phyloP scores from a whole-genome alignment of 2,113 vertebrate species.

The Carassius auratus region DNA sequence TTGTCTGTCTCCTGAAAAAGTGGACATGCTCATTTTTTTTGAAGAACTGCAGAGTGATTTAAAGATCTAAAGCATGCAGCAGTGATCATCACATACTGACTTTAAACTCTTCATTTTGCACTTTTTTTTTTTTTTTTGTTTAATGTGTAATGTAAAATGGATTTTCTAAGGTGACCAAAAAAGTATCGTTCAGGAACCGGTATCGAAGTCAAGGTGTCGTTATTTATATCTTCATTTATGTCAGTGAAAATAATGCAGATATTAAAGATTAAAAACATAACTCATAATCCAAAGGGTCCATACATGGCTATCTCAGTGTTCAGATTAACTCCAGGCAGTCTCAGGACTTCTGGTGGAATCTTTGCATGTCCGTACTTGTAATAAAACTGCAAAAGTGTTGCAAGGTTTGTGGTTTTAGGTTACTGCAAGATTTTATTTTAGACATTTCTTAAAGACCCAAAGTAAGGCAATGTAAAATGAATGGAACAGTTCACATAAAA shows the following conservation, averaged over 20 bases:
- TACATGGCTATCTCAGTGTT: not conserved
- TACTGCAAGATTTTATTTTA: not conserved
- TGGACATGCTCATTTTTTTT: no score
- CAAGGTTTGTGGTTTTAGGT: not conserved
- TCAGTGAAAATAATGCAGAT: not conserved
- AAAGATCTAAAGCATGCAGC: no score
- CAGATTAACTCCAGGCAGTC: not conserved
- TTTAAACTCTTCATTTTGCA: no score
- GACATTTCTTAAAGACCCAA: not conserved
- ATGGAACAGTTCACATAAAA: not conserved
- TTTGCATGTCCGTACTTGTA: constrained; percentile 23
- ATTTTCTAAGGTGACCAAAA: no score
- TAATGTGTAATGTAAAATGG: no score
- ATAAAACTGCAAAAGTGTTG: constrained; percentile 18
- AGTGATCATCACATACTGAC: no score
- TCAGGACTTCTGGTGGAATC: constrained; percentile 8
- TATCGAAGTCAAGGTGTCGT: no score
- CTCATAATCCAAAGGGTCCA: not conserved
- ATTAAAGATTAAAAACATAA: not conserved
- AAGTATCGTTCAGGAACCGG: no score
- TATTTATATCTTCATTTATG: not conserved
- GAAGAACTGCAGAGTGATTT: no score
- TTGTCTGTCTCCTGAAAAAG: no score
- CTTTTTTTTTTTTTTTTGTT: no score
- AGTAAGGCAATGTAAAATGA: not conserved